Conservation (phyloP, 35 echinoderm and acorn worm genomes). For the Ophiothrix spiculata region DNA sequence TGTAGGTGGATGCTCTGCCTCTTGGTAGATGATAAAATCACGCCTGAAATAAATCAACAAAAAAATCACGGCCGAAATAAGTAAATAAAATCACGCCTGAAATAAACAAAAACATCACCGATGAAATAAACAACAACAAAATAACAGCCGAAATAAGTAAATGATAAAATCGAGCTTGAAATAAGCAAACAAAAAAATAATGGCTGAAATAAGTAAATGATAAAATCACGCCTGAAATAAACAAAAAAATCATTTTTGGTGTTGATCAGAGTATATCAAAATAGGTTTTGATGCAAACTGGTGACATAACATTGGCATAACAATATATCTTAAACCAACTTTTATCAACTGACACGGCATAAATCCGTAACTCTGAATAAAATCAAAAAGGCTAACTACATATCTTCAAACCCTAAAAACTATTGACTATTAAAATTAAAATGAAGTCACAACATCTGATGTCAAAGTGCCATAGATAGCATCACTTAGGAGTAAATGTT, state of each 20-base stretch:
- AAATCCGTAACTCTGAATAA: no score
- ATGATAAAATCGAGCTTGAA: neutral
- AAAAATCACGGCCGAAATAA: neutral
- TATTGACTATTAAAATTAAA: no score
- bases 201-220: neutral
- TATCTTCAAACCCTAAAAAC: no score
- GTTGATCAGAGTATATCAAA: neutral
- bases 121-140: neutral
- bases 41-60: slow-evolving; percentile 50
- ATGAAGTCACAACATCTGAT: no score
- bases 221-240: no score
- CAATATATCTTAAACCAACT: no score
- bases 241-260: neutral
- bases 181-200: neutral
- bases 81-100: neutral
- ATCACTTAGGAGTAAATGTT: no score
- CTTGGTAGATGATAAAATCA: slow-evolving; percentile 96
- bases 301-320: no score
- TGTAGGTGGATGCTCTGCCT: slow-evolving; percentile 64
- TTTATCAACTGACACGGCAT: no score
- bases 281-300: no score
- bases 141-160: neutral
- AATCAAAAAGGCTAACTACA: no score
- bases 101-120: neutral
- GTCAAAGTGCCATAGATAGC: no score